A percentile compares a stretch with the other conserved stretches of the same genome.
Conservation (phyloP, 37 sponge, comb jelly and placozoan species). For the Hexactinellida sp. region DNA sequence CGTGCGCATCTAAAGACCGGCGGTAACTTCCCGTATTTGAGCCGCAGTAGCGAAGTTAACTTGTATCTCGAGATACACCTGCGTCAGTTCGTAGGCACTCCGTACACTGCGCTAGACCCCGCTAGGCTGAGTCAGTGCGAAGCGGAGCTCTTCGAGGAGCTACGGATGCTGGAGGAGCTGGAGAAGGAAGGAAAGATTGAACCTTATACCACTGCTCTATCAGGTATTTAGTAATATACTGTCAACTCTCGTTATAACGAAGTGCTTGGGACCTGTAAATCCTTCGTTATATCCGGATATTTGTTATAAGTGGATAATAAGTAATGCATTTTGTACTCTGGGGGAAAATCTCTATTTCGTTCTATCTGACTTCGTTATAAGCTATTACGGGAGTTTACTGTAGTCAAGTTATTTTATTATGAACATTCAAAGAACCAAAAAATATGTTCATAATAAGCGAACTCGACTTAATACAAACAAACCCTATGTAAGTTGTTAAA, state of each 20-base stretch:
- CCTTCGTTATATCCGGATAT: no score
- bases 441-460: background rate
- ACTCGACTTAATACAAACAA: no score
- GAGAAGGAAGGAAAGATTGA: background rate
- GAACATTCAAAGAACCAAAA: background rate
- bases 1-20: slow-evolving; percentile 91
- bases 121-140: slow-evolving; percentile 8
- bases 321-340: no score
- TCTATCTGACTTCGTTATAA: no score
- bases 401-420: no score
- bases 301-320: background rate
- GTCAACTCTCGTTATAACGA: no score
- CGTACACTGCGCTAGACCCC: slow-evolving; percentile 59
- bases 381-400: background rate
- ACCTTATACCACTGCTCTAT: no score
- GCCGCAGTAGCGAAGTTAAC: slow-evolving; percentile 74
- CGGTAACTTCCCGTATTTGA: slow-evolving; percentile 91
- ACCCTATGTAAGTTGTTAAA: no score
- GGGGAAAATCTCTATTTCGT: no score
- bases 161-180: background rate
- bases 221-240: no score
- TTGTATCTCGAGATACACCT: slow-evolving; percentile 77
- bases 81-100: slow-evolving; percentile 56
- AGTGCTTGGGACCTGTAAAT: no score
- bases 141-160: background rate